These are phyloP conservation scores for Schizopygopsis malacanthus DNA, from an alignment of 2,797 vertebrate species.

Conservation along the genomic window DNA sequence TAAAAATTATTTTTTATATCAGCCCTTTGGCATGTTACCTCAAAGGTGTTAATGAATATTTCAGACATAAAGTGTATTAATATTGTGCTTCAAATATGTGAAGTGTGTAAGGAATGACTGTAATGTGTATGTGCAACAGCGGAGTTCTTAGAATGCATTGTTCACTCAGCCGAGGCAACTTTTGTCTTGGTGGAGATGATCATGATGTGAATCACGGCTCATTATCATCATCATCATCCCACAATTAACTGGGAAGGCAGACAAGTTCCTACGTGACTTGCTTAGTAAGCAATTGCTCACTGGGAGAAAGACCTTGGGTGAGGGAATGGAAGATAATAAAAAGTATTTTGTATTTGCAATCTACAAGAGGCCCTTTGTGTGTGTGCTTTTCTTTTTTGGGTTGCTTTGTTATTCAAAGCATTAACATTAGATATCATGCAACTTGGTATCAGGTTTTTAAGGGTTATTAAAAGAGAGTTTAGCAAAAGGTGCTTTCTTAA, in stretches of 20 bases:
- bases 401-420: background rate
- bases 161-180: background rate
- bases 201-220: background rate
- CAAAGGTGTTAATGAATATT: background rate
- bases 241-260: conserved; percentile 17
- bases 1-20: background rate
- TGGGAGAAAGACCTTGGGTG: conserved; percentile 1
- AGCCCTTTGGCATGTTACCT: background rate
- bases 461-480: background rate
- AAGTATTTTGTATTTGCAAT: conserved; percentile 13
- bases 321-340: conserved; percentile 4
- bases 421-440: background rate
- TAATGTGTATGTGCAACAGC: background rate
- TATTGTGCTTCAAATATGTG: background rate
- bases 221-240: background rate
- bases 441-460: background rate
- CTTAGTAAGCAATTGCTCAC: background rate
- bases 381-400: background rate
- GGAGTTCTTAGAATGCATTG: background rate
- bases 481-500: background rate
- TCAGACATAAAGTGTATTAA: background rate
- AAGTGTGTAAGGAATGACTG: background rate
- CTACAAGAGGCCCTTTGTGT: background rate
- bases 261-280: background rate
- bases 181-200: background rate